Conservation (phyloP, 1,140 invertebrate species). For the Papilio polyxenes region DNA sequence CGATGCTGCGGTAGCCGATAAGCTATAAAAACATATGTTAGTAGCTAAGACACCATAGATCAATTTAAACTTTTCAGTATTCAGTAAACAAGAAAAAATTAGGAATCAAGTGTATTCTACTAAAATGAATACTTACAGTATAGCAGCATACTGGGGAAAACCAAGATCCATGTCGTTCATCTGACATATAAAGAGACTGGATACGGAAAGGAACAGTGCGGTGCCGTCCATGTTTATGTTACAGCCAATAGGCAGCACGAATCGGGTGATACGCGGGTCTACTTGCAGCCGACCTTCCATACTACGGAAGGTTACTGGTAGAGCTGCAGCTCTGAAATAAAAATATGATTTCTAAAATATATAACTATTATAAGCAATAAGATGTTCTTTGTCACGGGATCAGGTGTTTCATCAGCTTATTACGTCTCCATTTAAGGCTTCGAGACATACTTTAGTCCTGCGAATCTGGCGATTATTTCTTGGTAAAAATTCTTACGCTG, state of each 20-base stretch:
- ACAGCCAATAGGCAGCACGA: constrained; percentile 94
- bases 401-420: too few species aligned
- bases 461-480: constrained; percentile 2
- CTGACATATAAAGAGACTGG: constrained; percentile 95
- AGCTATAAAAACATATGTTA: constrained; percentile 76
- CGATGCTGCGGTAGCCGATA: constrained; percentile 94
- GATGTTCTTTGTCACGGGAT: too few species aligned
- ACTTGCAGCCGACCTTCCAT: constrained; percentile 95
- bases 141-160: constrained; percentile 89
- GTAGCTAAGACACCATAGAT: constrained; percentile 15
- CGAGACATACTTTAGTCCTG: too few species aligned
- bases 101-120: background rate
- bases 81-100: too few species aligned
- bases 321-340: constrained; percentile 91
- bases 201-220: constrained; percentile 93
- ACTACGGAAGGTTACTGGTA: constrained; percentile 96
- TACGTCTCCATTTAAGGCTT: too few species aligned
- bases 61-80: background rate
- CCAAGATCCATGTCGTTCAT: constrained; percentile 91
- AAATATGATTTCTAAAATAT: background rate
- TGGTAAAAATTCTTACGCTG: constrained; percentile 86
- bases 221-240: constrained; percentile 98
- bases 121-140: constrained; percentile 84
- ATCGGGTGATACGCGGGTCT: constrained; percentile 94
- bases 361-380: background rate